Conservation (phyloP, 2,888 invertebrate genomes). For the Nomada lathburiana region DNA sequence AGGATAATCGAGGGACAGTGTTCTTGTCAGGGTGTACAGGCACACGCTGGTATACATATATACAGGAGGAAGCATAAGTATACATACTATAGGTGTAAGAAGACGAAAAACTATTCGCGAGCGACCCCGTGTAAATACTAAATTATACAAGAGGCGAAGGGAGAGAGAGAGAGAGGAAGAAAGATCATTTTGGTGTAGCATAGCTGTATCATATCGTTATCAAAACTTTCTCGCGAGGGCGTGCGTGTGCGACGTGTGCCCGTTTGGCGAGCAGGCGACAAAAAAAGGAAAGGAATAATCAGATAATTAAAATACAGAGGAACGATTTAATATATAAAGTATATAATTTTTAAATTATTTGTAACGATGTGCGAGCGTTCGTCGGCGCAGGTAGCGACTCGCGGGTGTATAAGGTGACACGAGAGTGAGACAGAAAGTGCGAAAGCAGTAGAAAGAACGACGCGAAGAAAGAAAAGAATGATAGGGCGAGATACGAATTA, state of each 20-base stretch:
- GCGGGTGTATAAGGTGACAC: slow-evolving; percentile 7
- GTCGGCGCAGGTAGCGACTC: slow-evolving; percentile 36
- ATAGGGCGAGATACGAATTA: slow-evolving; percentile 24
- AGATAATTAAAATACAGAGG: slow-evolving; percentile 33
- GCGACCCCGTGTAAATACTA: slow-evolving; percentile 64
- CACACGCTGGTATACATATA: slow-evolving; percentile 57
- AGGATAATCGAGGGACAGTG: slow-evolving; percentile 45
- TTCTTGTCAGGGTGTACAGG: slow-evolving; percentile 60
- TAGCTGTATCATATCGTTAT: slow-evolving; percentile 78
- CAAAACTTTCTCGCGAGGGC: slow-evolving; percentile 52
- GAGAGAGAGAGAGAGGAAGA: neutral
- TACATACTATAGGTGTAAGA: slow-evolving; percentile 63
- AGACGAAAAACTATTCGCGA: slow-evolving; percentile 65
- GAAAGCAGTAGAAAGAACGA: slow-evolving; percentile 19
- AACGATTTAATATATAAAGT: slow-evolving; percentile 68
- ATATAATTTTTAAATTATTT: slow-evolving; percentile 77
- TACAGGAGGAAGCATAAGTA: slow-evolving; percentile 54
- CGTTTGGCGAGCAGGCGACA: slow-evolving; percentile 7
- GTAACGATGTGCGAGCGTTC: slow-evolving; percentile 48
- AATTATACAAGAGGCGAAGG: slow-evolving; percentile 48
- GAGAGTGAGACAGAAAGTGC: slow-evolving; percentile 13
- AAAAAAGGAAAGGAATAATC: neutral
- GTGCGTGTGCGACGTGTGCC: slow-evolving; percentile 42
- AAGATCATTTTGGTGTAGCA: slow-evolving; percentile 61
- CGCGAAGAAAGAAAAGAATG: neutral